A percentile compares a stretch with the other conserved stretches of the same genome.
Conservation (phyloP, 2,113 vertebrate genomes). For the Pelecanus crispus region DNA sequence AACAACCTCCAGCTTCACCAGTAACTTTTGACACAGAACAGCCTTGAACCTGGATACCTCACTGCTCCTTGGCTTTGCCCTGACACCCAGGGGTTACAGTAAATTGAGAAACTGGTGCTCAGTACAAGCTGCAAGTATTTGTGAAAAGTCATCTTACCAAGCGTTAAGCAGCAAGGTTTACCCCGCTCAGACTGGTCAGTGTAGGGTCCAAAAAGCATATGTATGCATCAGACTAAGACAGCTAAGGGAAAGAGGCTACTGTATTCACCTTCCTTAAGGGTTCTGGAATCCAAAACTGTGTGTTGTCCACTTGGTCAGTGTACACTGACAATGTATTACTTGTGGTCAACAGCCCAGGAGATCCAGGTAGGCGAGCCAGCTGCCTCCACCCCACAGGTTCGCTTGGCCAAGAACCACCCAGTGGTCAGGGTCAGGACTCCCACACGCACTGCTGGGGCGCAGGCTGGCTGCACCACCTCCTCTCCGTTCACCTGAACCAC, state of each 20-base stretch:
- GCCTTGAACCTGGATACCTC: background rate
- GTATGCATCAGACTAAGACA: background rate
- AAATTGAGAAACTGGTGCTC: background rate
- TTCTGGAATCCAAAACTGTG: background rate
- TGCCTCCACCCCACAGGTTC: background rate
- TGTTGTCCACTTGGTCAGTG: too few species aligned
- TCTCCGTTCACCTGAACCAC: accelerated
- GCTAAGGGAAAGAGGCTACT: background rate
- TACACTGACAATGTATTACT: background rate
- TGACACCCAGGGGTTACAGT: background rate
- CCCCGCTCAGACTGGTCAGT: background rate
- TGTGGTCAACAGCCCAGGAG: background rate
- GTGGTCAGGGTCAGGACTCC: background rate
- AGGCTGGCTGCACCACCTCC: background rate
- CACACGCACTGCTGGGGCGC: accelerated
- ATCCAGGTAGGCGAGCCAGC: accelerated
- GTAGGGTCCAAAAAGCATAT: accelerated
- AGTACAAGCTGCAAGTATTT: too few species aligned
- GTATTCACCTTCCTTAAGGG: background rate
- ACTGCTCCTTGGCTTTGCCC: background rate
- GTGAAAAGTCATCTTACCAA: background rate
- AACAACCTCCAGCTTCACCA: background rate
- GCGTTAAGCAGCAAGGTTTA: background rate
- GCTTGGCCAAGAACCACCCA: background rate
- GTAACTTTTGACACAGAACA: background rate